These are phyloP conservation scores for Rhizomys pruinosus DNA, from an alignment of 2,113 vertebrate genomes.

Conservation along the genomic window DNA sequence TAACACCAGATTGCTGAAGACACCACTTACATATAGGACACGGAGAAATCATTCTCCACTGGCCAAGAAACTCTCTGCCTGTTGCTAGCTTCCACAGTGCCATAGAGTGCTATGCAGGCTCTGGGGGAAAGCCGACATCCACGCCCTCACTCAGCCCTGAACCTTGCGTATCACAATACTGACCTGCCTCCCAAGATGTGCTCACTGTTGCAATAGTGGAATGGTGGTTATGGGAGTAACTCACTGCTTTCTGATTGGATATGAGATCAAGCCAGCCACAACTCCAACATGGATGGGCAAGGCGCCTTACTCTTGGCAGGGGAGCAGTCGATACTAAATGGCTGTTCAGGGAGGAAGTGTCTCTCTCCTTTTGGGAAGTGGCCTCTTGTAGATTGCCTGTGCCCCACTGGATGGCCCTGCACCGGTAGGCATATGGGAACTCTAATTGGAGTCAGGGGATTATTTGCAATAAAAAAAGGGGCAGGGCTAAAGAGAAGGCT, in stretches of 20 bases:
- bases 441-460: no score
- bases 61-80: neutral
- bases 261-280: no score
- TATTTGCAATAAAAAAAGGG: no score
- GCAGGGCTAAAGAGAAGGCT: no score
- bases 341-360: no score
- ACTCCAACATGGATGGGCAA: no score
- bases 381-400: no score
- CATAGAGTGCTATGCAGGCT: neutral
- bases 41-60: neutral
- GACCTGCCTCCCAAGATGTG: neutral
- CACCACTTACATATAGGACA: neutral
- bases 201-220: neutral
- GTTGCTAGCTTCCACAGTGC: neutral
- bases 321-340: no score
- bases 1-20: neutral
- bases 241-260: neutral
- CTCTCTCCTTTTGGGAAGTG: no score
- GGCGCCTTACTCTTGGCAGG: no score
- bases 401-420: no score
- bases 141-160: neutral
- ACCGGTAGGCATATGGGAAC: no score
- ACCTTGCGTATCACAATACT: neutral
- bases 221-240: neutral
- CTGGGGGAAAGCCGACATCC: neutral